phyloP scores from a whole-genome alignment of 1,140 invertebrate genomes.

The Camponotus pennsylvanicus region DNA sequence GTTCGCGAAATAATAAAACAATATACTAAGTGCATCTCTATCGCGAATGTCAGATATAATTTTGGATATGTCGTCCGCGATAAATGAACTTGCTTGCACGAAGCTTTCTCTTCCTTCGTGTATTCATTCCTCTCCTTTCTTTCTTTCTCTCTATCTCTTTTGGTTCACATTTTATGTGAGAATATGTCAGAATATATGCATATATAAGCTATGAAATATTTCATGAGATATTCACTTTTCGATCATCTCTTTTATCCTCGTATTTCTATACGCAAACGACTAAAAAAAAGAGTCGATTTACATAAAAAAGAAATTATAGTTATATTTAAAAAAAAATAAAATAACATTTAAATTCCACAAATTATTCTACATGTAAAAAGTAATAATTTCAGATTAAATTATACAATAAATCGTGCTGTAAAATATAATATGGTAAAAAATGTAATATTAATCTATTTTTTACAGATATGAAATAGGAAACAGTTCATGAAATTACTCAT shows the following conservation, averaged over 20 bases:
- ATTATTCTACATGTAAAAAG: too few relatives aligned
- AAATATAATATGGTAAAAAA: neutral
- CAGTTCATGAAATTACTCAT: slow-evolving; percentile 9
- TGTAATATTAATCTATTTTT: neutral
- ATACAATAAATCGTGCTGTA: neutral
- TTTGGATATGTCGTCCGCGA: neutral
- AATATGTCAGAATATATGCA: neutral
- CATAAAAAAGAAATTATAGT: neutral
- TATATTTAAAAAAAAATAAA: neutral
- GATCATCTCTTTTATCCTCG: neutral
- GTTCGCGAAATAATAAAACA: neutral
- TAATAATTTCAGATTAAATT: slow-evolving; percentile 32
- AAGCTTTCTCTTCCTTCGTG: neutral
- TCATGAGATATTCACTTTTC: neutral
- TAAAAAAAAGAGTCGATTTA: neutral
- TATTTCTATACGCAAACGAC: neutral
- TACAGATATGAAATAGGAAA: slow-evolving; percentile 19
- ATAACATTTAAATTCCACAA: neutral
- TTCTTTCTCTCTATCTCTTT: neutral
- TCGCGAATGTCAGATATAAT: slow-evolving; percentile 8
- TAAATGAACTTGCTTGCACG: neutral
- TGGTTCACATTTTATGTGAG: neutral
- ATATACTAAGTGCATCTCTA: neutral
- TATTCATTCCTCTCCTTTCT: neutral
- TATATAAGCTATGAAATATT: neutral